Conservation (phyloP, 2,113 vertebrate genomes). For the Neopipo cinnamomea region DNA sequence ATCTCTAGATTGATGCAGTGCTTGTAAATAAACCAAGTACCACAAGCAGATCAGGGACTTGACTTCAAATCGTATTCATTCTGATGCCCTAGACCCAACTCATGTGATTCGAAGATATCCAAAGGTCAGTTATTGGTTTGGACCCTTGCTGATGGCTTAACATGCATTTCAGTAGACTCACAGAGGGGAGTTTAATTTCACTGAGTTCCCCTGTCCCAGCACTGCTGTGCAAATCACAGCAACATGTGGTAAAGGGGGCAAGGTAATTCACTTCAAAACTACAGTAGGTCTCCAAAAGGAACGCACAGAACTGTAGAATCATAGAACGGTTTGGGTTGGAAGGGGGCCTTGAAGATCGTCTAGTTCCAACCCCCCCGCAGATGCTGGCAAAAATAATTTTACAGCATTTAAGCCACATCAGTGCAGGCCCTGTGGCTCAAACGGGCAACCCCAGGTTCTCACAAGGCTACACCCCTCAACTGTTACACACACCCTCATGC, state of each 20-base stretch:
- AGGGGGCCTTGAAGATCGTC: neutral
- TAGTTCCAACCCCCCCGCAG: neutral
- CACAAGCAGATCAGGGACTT: neutral
- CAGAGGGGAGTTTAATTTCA: neutral
- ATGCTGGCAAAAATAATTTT: neutral
- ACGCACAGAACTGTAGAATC: neutral
- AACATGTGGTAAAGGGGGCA: rapidly evolving
- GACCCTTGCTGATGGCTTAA: neutral
- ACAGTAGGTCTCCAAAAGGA: neutral
- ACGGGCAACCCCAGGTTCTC: neutral
- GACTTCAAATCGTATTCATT: neutral
- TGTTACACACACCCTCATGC: neutral
- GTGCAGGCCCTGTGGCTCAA: neutral
- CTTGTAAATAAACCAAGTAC: neutral
- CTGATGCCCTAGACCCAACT: rapidly evolving
- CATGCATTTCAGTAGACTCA: neutral
- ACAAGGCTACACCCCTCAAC: neutral
- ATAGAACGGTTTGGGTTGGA: neutral
- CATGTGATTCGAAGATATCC: neutral
- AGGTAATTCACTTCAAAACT: neutral
- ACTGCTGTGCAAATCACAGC: neutral
- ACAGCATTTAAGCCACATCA: neutral
- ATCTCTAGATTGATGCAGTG: neutral
- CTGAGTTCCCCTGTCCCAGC: neutral
- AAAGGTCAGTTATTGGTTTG: neutral